Evolutionary conservation across 2,113 vertebrate species (phyloP).

Genomic region (Dendrocopos noguchii): DNA sequence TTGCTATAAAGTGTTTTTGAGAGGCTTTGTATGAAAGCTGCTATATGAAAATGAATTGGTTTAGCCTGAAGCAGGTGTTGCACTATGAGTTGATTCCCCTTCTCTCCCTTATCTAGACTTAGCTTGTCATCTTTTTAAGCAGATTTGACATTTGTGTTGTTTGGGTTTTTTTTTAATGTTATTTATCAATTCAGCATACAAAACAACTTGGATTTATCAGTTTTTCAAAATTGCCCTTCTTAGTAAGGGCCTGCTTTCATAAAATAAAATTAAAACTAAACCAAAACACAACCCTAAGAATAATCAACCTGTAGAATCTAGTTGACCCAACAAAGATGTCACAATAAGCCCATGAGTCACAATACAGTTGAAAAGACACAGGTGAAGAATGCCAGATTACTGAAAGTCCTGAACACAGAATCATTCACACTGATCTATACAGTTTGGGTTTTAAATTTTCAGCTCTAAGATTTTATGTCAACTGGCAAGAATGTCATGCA

Average conservation of each 20-base stretch:
- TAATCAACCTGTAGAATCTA: not conserved
- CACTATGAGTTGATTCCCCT: not conserved
- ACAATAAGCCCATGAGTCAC: not conserved
- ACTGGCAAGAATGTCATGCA: not conserved
- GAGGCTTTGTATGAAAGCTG: slow-evolving; percentile 38
- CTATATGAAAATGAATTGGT: slow-evolving; percentile 45
- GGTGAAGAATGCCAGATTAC: not conserved
- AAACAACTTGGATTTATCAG: not conserved
- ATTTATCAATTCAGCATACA: not conserved
- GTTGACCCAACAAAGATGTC: not conserved
- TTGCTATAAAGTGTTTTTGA: slow-evolving; percentile 31
- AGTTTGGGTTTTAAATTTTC: not conserved
- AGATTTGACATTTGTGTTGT: not conserved
- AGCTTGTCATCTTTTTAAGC: slow-evolving; percentile 10
- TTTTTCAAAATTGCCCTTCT: not conserved
- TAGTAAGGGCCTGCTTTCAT: not conserved
- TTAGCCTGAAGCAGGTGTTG: slow-evolving; percentile 49
- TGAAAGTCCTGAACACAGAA: not conserved
- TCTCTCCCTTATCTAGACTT: not conserved
- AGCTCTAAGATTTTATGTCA: not conserved
- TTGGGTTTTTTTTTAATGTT: not conserved
- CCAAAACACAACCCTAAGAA: not conserved
- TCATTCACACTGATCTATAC: not conserved
- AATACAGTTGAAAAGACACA: not conserved
- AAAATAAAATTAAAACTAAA: not conserved